Conservation (phyloP, 2,113 vertebrate genomes). For the Pionites leucogaster region DNA sequence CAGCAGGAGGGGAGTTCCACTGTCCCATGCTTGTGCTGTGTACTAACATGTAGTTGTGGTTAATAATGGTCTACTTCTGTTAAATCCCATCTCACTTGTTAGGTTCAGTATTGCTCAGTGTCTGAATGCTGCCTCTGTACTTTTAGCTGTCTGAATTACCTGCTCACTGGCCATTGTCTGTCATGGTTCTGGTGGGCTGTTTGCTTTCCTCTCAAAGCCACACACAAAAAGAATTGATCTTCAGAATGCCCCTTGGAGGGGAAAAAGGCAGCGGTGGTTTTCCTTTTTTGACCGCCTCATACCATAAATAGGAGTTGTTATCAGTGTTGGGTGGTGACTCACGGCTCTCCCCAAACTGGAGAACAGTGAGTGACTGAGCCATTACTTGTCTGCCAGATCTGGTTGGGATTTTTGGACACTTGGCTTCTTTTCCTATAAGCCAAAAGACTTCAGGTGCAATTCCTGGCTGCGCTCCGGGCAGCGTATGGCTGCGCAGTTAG, state of each 20-base stretch:
- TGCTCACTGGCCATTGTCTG: rapidly evolving
- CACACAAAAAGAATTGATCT: not conserved
- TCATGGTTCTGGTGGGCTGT: not conserved
- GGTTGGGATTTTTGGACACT: not conserved
- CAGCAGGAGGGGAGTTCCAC: conserved; percentile 22
- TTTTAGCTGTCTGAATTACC: not conserved
- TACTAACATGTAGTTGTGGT: not conserved
- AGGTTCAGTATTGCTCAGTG: not conserved
- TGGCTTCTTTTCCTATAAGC: not conserved
- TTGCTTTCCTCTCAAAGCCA: not conserved
- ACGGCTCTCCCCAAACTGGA: not conserved
- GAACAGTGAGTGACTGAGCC: not conserved
- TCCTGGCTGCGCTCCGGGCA: rapidly evolving
- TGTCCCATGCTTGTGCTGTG: not conserved
- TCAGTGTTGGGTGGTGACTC: rapidly evolving
- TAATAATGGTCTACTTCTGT: not conserved
- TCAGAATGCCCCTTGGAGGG: not conserved
- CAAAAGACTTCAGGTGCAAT: not conserved
- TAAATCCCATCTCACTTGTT: not conserved
- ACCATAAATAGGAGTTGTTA: not conserved
- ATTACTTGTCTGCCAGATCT: not conserved
- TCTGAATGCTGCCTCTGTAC: not conserved
- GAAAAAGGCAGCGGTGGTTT: not conserved
- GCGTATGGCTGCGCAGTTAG: rapidly evolving
- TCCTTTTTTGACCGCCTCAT: not conserved